These are phyloP conservation scores for Drosophila albomicans DNA, from an alignment of 1,140 invertebrate genomes.

Conservation along the genomic window DNA sequence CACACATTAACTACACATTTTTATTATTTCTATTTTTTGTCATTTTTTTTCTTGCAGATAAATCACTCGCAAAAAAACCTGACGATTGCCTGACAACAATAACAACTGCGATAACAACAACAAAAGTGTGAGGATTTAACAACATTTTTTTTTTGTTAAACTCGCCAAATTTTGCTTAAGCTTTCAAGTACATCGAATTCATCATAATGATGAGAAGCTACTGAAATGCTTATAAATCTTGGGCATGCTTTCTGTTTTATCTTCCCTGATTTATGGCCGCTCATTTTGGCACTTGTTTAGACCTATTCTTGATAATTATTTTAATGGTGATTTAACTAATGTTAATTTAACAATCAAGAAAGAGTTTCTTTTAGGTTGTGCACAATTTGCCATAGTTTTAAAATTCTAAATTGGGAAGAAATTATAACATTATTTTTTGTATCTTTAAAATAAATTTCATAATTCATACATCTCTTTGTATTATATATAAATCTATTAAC, in stretches of 20 bases:
- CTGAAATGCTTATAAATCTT: constrained; percentile 45
- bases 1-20: constrained; percentile 16
- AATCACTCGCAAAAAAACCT: constrained; percentile 36
- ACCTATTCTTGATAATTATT: neutral
- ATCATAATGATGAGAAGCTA: constrained; percentile 33
- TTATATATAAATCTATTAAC: neutral
- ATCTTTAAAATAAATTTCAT: no score
- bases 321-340: neutral
- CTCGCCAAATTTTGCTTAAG: constrained; percentile 5
- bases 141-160: constrained; percentile 22
- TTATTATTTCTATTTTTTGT: constrained; percentile 17
- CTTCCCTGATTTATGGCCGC: constrained; percentile 1
- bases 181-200: constrained; percentile 40
- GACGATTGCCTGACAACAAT: constrained; percentile 34
- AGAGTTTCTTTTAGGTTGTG: neutral
- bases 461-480: no score
- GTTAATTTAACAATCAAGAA: neutral
- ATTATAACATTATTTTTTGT: no score
- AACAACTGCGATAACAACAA: constrained; percentile 2
- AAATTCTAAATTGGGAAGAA: no score
- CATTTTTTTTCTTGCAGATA: constrained; percentile 20
- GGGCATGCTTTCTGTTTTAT: constrained; percentile 16
- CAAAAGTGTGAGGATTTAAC: constrained; percentile 1
- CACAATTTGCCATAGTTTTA: no score
- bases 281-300: constrained; percentile 18